Evolutionary conservation across 2,888 invertebrate species (phyloP).

Genomic region (Caenorhabditis afra): DNA sequence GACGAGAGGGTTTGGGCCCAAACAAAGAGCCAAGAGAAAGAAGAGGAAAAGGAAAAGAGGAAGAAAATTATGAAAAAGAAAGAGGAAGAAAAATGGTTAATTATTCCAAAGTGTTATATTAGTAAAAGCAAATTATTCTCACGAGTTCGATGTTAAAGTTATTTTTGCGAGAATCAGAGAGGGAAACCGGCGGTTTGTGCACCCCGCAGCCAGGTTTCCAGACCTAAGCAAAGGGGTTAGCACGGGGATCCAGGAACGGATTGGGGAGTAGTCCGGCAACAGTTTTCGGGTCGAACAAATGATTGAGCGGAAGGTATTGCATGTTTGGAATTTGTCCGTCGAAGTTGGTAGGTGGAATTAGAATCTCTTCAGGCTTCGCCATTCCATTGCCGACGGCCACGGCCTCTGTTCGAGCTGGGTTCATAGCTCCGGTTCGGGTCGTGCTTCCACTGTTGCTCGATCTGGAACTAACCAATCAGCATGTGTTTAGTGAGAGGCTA

Average conservation of each 20-base stretch:
- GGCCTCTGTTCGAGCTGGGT: slow-evolving; percentile 7
- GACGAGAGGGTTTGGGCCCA: too few species aligned
- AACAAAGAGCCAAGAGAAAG: slow-evolving; percentile 12
- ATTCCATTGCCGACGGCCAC: background rate
- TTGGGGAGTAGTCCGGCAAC: slow-evolving; percentile 40
- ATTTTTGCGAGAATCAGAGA: too few species aligned
- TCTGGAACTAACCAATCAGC: slow-evolving; percentile 5
- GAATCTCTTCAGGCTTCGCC: slow-evolving; percentile 21
- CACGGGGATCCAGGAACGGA: slow-evolving; percentile 37
- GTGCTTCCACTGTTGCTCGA: slow-evolving; percentile 43
- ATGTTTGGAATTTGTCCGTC: slow-evolving; percentile 27
- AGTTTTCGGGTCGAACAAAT: slow-evolving; percentile 33
- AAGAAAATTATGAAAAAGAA: slow-evolving; percentile 31
- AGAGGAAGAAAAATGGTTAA: slow-evolving; percentile 6
- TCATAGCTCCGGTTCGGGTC: slow-evolving; percentile 39
- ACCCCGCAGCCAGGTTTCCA: too few species aligned
- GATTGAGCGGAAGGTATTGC: slow-evolving; percentile 21
- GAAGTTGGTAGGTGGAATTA: slow-evolving; percentile 49
- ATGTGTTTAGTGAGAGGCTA: background rate
- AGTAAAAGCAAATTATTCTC: too few species aligned
- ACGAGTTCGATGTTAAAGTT: too few species aligned
- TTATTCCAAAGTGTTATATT: too few species aligned
- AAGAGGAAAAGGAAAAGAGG: slow-evolving; percentile 13
- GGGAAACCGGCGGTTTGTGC: too few species aligned
- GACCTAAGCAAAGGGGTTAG: too few species aligned